Percentiles rank a stretch among this genome's conserved stretches.
phyloP scores from a whole-genome alignment of 2,797 vertebrate species.

The Dromococcyx pavoninus region DNA sequence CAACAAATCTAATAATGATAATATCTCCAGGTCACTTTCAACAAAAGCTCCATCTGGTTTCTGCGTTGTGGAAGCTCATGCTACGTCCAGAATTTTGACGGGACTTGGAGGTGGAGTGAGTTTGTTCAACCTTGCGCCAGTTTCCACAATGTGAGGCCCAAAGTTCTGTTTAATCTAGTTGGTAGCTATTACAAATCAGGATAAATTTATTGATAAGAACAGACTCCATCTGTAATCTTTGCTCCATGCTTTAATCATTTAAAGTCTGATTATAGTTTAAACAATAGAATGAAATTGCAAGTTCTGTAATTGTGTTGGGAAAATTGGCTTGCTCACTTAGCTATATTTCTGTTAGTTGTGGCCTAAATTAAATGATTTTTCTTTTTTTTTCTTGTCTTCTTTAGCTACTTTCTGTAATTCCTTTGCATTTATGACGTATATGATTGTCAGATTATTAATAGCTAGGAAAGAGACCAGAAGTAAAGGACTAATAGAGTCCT shows the following conservation, averaged over 20 bases:
- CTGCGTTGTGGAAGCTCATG: background rate
- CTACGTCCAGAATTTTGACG: background rate
- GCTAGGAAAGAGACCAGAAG: background rate
- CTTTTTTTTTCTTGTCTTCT: background rate
- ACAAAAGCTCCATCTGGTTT: constrained; percentile 16
- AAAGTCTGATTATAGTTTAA: background rate
- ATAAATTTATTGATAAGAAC: background rate
- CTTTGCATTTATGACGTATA: background rate
- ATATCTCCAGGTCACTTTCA: constrained; percentile 2
- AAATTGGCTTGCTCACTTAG: background rate
- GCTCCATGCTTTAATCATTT: background rate
- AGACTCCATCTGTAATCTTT: background rate
- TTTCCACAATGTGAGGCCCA: background rate
- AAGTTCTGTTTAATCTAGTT: background rate
- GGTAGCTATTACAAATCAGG: background rate
- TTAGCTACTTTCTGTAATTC: background rate
- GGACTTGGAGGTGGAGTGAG: background rate
- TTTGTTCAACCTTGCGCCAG: background rate
- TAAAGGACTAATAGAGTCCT: too few species aligned
- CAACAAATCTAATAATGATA: constrained; percentile 1
- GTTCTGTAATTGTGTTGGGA: background rate
- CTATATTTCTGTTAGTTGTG: background rate
- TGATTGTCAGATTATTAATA: background rate
- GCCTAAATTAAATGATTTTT: background rate
- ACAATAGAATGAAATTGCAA: background rate